Evolutionary conservation across 2,113 vertebrate genomes (phyloP).

Genomic region (Xiphorhynchus elegans): DNA sequence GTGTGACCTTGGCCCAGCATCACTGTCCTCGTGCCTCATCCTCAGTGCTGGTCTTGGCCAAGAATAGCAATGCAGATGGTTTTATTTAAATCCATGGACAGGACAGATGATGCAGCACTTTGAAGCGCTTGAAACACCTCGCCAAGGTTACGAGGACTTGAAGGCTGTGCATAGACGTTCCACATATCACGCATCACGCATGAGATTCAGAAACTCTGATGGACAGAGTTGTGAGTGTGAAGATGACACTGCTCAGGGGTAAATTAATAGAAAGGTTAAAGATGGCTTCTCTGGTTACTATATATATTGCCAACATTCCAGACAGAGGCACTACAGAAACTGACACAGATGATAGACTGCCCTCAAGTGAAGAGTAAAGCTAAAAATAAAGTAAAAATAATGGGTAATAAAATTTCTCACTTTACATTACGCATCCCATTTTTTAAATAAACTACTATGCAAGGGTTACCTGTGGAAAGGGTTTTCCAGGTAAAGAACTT

Average conservation of each 20-base stretch:
- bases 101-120: conserved; percentile 1
- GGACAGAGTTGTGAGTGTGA: neutral
- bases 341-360: neutral
- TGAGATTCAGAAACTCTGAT: neutral
- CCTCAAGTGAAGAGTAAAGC: neutral
- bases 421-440: neutral
- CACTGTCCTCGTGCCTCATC: neutral
- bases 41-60: neutral
- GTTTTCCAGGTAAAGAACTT: neutral
- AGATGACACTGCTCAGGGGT: neutral
- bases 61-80: neutral
- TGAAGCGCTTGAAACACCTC: neutral
- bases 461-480: neutral
- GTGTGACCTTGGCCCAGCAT: neutral
- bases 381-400: neutral
- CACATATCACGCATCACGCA: neutral
- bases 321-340: neutral
- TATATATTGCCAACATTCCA: neutral
- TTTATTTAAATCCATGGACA: neutral
- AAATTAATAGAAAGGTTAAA: neutral
- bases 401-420: neutral
- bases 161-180: neutral
- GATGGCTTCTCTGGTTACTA: neutral
- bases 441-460: neutral
- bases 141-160: neutral